These are phyloP conservation scores for Galerucella nymphaeae DNA, from an alignment of 2,888 invertebrate species.

Conservation along the genomic window DNA sequence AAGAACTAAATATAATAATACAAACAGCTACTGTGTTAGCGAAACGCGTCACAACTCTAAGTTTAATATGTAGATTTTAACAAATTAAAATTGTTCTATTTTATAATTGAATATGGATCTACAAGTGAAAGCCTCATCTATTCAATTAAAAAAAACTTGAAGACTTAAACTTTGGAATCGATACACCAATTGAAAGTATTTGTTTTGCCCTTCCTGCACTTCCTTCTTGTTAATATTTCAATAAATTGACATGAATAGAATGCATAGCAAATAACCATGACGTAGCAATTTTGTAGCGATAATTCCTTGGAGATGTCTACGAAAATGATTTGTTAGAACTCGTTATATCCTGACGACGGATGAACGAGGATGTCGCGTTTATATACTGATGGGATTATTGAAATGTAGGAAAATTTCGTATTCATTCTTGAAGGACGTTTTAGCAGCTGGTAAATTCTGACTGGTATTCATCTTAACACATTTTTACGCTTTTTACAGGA, in stretches of 20 bases:
- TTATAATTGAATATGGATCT: too few species aligned
- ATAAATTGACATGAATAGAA: neutral
- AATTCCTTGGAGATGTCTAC: constrained; percentile 29
- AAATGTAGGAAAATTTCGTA: constrained; percentile 20
- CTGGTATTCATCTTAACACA: too few species aligned
- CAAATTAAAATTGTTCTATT: too few species aligned
- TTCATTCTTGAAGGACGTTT: neutral
- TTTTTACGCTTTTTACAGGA: too few species aligned
- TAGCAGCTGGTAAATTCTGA: neutral
- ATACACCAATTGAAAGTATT: too few species aligned
- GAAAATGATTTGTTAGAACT: constrained; percentile 25
- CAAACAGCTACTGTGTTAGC: too few species aligned
- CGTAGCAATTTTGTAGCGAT: constrained; percentile 25
- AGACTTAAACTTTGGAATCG: too few species aligned
- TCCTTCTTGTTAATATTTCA: neutral
- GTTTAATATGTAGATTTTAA: too few species aligned
- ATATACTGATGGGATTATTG: constrained; percentile 27
- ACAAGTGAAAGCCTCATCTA: too few species aligned
- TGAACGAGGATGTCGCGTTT: constrained; percentile 2
- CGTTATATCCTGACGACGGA: constrained; percentile 12
- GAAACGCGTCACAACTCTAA: too few species aligned
- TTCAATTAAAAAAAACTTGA: too few species aligned
- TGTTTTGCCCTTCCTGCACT: neutral
- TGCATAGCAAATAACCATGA: constrained; percentile 19
- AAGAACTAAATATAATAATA: too few species aligned